Evolutionary conservation across 2,113 vertebrate genomes (phyloP), one percentile per base, ranked within the genome.

Genomic region (Cryptotis parvus): DNA sequence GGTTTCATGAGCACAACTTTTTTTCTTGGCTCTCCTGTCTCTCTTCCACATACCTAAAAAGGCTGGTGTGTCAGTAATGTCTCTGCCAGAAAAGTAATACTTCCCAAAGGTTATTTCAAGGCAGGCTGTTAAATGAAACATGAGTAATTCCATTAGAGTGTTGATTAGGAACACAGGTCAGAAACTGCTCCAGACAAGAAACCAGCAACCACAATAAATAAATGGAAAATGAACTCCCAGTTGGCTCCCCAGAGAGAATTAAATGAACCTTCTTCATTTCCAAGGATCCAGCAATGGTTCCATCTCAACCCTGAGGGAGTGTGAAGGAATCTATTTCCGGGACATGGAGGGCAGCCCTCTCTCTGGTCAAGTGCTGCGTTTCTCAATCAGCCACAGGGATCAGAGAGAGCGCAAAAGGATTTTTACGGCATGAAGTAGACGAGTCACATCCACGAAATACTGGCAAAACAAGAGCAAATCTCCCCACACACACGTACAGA

Each of bases 151-250:
- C 79, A 92, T 76, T 84, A 68, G 39, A 87, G 39, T 93, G 92
- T 24, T 93, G 70, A 95, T 77, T n/a, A 94, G 49, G 41, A 90
- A 87, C 82, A 88, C 37, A 86, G 88, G 85, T 63, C 52, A 96
- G 79, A 96, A 92, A 93, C 69, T 76, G 33, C 76, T 91, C 76
- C 91, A 88, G 75, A 75, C 39, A 92, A 85, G 87, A 92, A 74
- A 84, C n/a, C 18, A 70, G 66, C 41, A 79, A 88, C 72, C 22
- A 79, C 78, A 72, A 61, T 72, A 87, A 72, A 61, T 72, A 87
- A 77, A 58, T 11, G 72, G 78, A 77, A 89, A 93, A 81, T 43
- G 41, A 91, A 81, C 79, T 82, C 41, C 70, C 70, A 26, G 8
- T 20, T 35, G 83, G 35, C 72, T 93, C 63, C 86, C 83, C 0